Evolutionary conservation across 2,797 vertebrate genomes (phyloP).

Genomic region (Octomys mimax): DNA sequence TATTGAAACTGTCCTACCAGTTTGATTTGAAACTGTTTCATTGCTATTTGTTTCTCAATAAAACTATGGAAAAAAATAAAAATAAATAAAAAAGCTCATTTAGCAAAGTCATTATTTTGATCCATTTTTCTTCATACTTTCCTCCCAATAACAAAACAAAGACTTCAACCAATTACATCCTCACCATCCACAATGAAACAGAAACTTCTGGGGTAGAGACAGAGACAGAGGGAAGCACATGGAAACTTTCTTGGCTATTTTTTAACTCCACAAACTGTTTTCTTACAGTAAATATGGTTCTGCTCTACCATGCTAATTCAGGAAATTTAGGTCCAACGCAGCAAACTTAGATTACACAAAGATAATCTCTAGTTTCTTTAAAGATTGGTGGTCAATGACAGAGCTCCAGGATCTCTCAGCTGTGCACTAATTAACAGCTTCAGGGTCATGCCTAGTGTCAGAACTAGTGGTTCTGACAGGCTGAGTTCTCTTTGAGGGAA

Average conservation of each 20-base stretch:
- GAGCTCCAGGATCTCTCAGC: background rate
- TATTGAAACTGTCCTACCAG: no score
- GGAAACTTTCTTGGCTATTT: background rate
- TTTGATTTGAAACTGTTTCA: no score
- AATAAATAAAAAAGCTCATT: background rate
- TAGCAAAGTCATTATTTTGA: background rate
- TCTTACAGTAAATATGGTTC: background rate
- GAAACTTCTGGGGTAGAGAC: background rate
- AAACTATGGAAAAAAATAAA: no score
- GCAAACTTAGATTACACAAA: background rate
- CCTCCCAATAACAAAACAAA: background rate
- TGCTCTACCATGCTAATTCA: background rate
- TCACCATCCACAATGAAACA: background rate
- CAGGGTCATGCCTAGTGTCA: background rate
- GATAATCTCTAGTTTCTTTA: background rate
- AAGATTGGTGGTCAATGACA: background rate
- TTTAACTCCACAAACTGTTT: slow-evolving; percentile 30
- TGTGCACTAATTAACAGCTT: background rate
- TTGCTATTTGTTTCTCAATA: no score
- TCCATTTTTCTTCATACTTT: background rate
- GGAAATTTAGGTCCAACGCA: background rate
- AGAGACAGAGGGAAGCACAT: background rate
- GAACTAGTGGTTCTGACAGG: background rate
- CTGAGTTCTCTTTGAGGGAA: background rate
- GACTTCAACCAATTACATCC: slow-evolving; percentile 1